These are phyloP conservation scores for Sapajus apella DNA, from an alignment of 2,113 vertebrate species.

Conservation along the genomic window DNA sequence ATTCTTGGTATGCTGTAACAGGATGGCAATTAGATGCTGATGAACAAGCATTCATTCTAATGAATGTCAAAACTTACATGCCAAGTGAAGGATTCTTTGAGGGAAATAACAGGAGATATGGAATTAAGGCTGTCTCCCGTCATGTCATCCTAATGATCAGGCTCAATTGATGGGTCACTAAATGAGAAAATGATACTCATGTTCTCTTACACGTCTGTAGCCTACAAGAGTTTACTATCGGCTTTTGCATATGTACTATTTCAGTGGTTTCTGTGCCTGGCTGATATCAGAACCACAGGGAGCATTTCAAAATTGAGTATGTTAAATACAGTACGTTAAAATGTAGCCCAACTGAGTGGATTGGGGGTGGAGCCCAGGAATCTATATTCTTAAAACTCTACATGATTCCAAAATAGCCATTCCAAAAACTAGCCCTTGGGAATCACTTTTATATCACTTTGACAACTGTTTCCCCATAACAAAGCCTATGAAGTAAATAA, in stretches of 20 bases:
- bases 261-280: background rate
- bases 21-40: constrained; percentile 7
- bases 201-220: background rate
- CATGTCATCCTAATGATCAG: background rate
- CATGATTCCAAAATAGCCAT: background rate
- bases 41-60: constrained; percentile 37
- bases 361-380: background rate
- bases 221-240: background rate
- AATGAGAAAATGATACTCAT: background rate
- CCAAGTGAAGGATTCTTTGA: background rate
- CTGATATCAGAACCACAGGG: background rate
- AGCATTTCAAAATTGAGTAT: background rate
- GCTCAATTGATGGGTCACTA: background rate
- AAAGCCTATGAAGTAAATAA: background rate
- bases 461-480: background rate
- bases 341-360: background rate
- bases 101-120: background rate
- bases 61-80: background rate
- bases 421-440: background rate
- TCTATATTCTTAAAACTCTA: background rate
- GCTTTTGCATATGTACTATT: background rate
- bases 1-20: background rate
- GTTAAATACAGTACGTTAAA: too few species aligned
- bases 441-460: background rate
- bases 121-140: background rate